Base-by-base conservation (phyloP, 2,797 vertebrate genomes). In the Austrolebias charrua region DNA sequence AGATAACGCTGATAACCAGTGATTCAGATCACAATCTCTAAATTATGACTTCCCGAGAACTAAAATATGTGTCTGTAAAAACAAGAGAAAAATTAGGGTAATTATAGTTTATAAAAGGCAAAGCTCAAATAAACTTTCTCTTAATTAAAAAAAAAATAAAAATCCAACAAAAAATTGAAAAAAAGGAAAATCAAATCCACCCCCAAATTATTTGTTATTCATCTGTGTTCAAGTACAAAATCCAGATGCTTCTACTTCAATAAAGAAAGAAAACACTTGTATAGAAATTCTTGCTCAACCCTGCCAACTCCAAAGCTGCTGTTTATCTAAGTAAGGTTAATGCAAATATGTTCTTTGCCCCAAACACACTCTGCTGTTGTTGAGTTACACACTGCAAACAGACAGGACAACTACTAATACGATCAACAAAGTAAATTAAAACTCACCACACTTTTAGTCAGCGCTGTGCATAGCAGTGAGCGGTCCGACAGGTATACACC, bases 201-300 rank as follows among this genome's bases (percentile, higher is more conserved):
- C 10, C 50, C 7, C 15, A 47, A 50, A 76, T 85, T 18, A 66
- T 73, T 77, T 76, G 69, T 76, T 74, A 80, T 84, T 79, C 69
- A 81, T 65, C 74, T 62, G 55, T 54, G 67, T 73, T 75, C 63
- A 48, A 51, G 71, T 69, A 62, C 55, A 65, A 71, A 83, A 69
- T 59, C 71, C 24, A 49, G 38, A 64, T 43, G 57, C 71, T 65
- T 71, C 35, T 79, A 53, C 52, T 67, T 87, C 65, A 62, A 44
- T 55, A 66, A 75, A 71, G 64, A 83, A 83, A 82, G 86, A 70
- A 45, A 45, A 45, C n/a, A 79, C 76, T 82, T 50, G 68, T 56
- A 79, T 60, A 70, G 75, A 76, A 85, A 74, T 78, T 73, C 84
- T 83, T 80, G 75, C 71, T 80, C 65, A 66, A 53, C 56, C 63